Evolutionary conservation across 37 sponge, comb jelly and placozoan genomes (phyloP), one percentile per base, ranked within the genome.

Genomic region (Theonella swinhoei): DNA sequence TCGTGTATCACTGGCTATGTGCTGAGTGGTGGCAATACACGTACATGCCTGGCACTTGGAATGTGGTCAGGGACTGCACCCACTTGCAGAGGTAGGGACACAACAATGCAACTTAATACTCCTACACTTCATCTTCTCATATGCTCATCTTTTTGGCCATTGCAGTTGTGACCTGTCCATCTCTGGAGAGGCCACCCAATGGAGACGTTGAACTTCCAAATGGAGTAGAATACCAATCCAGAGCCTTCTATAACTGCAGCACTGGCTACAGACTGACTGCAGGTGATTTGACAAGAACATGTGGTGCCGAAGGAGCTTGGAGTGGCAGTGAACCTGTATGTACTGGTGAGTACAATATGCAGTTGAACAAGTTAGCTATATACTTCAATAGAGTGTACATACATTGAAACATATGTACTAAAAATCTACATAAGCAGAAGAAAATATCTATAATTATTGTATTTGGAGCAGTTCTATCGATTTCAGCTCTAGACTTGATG

Each of bases 1-100:
- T 17, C 54, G 11, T 47, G 54, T 47, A 47, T 17, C 54, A 7
- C 54, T 47, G 54, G 54, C 54, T 47, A 47, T 14, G 7, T 14
- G 7, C 54, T 47, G 54, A 70, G 43, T 47, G 80, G 80, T 54
- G 66, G 47, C 26, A 36, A n/a, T 37, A 87, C 79, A 28, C 79
- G 80, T 37, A 59, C 40, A 2, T 87, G 87, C 42, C 47, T 62
- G 42, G 35, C 11, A 23, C 20, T 42, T 39, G 70, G 58, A 40
- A 29, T 47, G 62, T 85, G 86, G 86, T 70, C 86, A 47, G 54
- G 54, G 54, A 47, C 54, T 17, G 54, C 54, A 47, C 54, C 54
- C 11, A 47, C 54, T 17, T 47, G 54, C 14, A 47, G 11, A 47
- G 54, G 54, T 47, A 47, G n/a, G n/a, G n/a, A n/a, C n/a, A n/a